Base-by-base conservation (phyloP, 2,888 invertebrate genomes). In the Tethea ocularis region DNA sequence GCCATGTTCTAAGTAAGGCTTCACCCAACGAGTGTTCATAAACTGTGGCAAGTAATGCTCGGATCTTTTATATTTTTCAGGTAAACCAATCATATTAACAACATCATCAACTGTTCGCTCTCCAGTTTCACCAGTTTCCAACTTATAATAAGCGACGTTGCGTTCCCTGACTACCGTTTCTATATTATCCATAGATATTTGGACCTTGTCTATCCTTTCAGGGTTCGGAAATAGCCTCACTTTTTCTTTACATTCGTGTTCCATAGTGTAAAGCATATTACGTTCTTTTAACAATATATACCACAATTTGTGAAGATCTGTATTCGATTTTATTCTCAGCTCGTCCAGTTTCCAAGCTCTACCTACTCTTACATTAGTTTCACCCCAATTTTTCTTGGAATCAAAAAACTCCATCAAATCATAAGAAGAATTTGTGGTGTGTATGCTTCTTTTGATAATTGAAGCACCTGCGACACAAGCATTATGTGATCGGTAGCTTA, bases 181-280 rank as follows among this genome's bases (percentile, higher is more conserved):
- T 61, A 99, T 91, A 84, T 99, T 98, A 64, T 95, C 94, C 99
- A 99, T 99, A 20, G 99, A 98, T 71, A 97, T 97, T 81, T 97
- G 95, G 0, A 99, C 97, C 94, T 99, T 99, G 78, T 98, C 98
- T 57, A 98, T 93, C 75, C 99, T 94, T 88, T 99, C 99, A 2
- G 98, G 98, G 88, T 95, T 98, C 1, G 99, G 98, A 84, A 99
- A 97, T 7, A 96, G 68, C 80, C 95, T 92, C 67, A 91, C 87
- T 78, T 95, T 91, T 51, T 94, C 87, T 56, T 96, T 95, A 86
- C 95, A 95, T 83, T 96, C 96, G 64, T 97, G 95, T 88, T 99
- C 97, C 99, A 99, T 99, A 1, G 99, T 99, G 66, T 98, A 88
- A 20, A 99, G 93, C 99, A 99, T 99, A 86, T 99, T 99, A 58